Base-by-base conservation (phyloP, 1,140 invertebrate species). In the Lordiphosa clarofinis region DNA sequence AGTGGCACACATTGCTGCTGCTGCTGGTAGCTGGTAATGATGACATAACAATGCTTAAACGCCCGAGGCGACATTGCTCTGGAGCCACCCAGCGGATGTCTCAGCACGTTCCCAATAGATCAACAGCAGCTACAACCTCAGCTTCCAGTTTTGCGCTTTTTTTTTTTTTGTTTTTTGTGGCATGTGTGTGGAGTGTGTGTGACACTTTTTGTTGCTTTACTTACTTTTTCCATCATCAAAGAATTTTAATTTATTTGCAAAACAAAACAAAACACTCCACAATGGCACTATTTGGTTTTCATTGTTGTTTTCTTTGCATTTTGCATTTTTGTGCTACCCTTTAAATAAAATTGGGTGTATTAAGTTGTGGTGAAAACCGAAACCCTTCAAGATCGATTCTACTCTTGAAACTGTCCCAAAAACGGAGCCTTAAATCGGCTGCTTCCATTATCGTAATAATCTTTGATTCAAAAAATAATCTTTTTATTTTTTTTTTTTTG, bases 11-110 rank as follows among this genome's bases (percentile, higher is more conserved):
- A 66, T 67, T 48, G 56, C 38, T 62, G 43, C 15, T 56, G 44
- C n/a, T 37, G 38, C 4, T 57, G 24, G 53, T 65, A 54, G 62
- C 75, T 82, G 76, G 76, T 70, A 76, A 81, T 81, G 76, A 82
- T 84, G 78, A 82, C 73, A 84, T 82, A 82, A 84, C 78, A 82
- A 82, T 82, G 78, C 78, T 82, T 65, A 73, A 84, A 79, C 72
- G 79, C 78, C 76, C 57, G 64, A 57, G 72, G 76, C 75, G 56
- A 61, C 71, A 82, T 64, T 73, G 76, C 56, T 58, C 56, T 58
- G 79, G 52, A 61, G 35, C 53, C 54, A 31, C 28, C 35, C 53
- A 68, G 58, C 78, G 75, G 71, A 82, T 81, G 72, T 68, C 76
- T 81, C 75, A 59, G 72, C 78, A 84, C 78, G 78, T 84, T 82